phyloP scores from a whole-genome alignment of 2,888 invertebrate species.

The Chalcis sispes region DNA sequence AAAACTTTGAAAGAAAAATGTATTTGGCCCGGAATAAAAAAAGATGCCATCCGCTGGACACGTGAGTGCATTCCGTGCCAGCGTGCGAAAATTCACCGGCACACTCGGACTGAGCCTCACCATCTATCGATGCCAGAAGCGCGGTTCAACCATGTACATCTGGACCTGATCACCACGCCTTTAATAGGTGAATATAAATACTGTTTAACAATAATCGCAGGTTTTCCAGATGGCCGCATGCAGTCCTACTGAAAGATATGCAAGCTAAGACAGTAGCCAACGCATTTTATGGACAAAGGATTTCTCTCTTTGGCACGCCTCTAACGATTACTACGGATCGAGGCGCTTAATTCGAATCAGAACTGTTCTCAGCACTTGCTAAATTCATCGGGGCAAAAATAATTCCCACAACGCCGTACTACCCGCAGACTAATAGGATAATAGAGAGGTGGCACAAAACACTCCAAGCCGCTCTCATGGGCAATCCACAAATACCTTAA shows the following conservation, averaged over 20 bases:
- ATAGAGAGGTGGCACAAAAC: neutral
- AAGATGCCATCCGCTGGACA: conserved; percentile 2
- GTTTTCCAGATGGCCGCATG: neutral
- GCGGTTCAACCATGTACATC: conserved; percentile 67
- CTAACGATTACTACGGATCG: conserved; percentile 1
- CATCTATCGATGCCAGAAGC: conserved; percentile 60
- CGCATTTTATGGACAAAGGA: neutral
- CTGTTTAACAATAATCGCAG: neutral
- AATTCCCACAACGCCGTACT: neutral
- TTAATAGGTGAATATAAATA: neutral
- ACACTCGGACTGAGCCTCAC: conserved; percentile 21
- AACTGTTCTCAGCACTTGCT: neutral
- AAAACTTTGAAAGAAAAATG: conserved; percentile 51
- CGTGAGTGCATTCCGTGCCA: conserved; percentile 37
- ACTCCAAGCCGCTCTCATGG: neutral
- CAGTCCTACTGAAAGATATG: conserved; percentile 3
- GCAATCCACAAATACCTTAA: neutral
- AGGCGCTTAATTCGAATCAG: neutral
- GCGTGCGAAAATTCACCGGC: conserved; percentile 60
- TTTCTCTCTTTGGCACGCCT: conserved; percentile 5
- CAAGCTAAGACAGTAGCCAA: neutral
- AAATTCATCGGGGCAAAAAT: neutral
- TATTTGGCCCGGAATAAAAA: too few species aligned
- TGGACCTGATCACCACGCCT: conserved; percentile 63
- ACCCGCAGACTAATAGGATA: neutral